Base-by-base conservation (phyloP, 2,113 vertebrate genomes). In the Sphaerodactylus townsendi region DNA sequence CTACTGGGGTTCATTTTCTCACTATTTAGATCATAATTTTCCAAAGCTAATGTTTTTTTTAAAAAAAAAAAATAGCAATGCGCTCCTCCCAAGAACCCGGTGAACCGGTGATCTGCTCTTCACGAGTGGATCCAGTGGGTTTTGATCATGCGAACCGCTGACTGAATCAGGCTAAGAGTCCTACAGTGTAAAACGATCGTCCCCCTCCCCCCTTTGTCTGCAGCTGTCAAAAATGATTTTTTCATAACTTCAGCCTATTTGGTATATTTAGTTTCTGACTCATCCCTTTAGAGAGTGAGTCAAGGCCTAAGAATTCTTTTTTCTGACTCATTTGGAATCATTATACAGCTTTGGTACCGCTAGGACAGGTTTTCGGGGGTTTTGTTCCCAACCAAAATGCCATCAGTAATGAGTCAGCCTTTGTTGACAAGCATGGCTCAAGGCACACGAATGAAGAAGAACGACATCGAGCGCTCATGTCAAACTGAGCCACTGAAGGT, bases 211-310 rank as follows among this genome's bases (percentile, higher is more conserved):
- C 41, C 41, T 85, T 72, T 90, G 88, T 93, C 87, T 92, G 77
- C 74, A 84, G 85, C 75, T 77, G 84, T 66, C 90, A 25, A 73
- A 89, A 81, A 64, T 89, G 4, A 44, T 44, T 44, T 92, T 87
- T 92, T 86, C 70, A 79, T 92, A 84, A 69, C 75, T 93, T 86
- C 90, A 89, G 50, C 85, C 84, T 93, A 85, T 77, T 93, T 86
- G 76, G 33, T 95, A 92, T 95, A 93, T 96, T 96, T 95, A 93
- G 93, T 92, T 94, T 93, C 93, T 96, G 96, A 96, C 87, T 96
- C 95, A 96, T 91, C 95, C 86, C 92, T 95, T 93, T 89, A 72
- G 72, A 88, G 79, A 59, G 90, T 91, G 93, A 93, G 88, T 94
- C 89, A 94, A 95, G 85, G 94, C 83, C 71, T 92, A 84, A 79